Conservation (phyloP, 2,113 vertebrate genomes). For the Blennius ocellaris region DNA sequence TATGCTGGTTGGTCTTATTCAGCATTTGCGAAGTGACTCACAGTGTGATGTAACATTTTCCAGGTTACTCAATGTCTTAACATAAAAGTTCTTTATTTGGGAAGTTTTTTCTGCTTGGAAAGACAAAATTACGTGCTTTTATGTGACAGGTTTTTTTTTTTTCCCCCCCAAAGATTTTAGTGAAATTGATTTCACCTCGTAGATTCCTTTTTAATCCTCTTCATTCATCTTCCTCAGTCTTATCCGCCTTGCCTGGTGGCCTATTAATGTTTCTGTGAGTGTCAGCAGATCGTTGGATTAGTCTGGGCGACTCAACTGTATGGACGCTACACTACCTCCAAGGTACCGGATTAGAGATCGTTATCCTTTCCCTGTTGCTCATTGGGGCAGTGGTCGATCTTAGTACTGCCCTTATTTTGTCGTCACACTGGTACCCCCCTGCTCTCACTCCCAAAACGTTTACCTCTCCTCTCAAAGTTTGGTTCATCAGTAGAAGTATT, state of each 20-base stretch:
- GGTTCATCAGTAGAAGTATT: constrained; percentile 12
- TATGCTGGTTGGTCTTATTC: no score
- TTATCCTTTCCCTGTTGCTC: constrained; percentile 35
- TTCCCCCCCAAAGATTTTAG: no score
- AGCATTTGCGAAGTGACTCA: no score
- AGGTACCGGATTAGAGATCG: constrained; percentile 70
- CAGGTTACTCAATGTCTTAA: no score
- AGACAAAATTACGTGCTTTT: no score
- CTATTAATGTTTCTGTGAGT: constrained; percentile 57
- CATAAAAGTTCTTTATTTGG: no score
- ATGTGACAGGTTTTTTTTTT: no score
- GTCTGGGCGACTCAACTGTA: constrained; percentile 51
- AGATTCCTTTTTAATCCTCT: background rate
- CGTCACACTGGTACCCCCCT: constrained; percentile 6
- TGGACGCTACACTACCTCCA: constrained; percentile 49
- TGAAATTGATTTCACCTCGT: background rate
- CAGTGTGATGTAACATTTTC: no score
- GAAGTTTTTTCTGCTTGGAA: no score
- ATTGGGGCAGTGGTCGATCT: constrained; percentile 24
- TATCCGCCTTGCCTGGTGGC: constrained; percentile 42
- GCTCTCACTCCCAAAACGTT: constrained; percentile 7
- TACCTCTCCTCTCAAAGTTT: constrained; percentile 6
- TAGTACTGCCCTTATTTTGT: constrained; percentile 14
- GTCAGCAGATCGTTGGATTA: constrained; percentile 81
- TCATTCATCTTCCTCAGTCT: constrained; percentile 13